Base-by-base conservation (phyloP, 64 coral and sea anemone genomes). In the Actinia tenebrosa region DNA sequence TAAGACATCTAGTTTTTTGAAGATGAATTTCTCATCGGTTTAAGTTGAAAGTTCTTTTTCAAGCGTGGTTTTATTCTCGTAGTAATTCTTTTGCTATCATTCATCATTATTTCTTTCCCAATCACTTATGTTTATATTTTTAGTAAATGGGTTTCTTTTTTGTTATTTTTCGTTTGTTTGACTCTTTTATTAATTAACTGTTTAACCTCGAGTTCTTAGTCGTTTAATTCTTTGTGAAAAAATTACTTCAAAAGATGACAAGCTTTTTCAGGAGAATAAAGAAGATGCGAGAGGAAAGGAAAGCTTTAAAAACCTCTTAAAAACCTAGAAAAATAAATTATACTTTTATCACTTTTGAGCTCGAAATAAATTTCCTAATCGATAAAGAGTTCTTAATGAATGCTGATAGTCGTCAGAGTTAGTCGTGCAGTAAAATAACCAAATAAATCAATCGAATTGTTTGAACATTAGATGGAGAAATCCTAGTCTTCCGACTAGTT, bases 371-470 rank as follows among this genome's bases (percentile, higher is more conserved):
- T 81, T 53, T 20, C 20, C 46, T 50, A 81, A 81, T 81, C 50
- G 79, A 50, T 81, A 81, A 81, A 20, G 79, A 53, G 79, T 53
- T 81, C 45, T 81, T 81, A 50, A 81, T 81, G 79, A 81, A 45
- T 81, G 13, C 50, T 81, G 79, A 81, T 53, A 14, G 69, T 75
- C 10, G 30, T 37, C 30, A 37, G 30, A 37, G 30, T 37, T 37
- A 37, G 30, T 37, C 30, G 30, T 37, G 30, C 30, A 58, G 69
- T 37, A 75, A 42, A 75, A 37, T 53, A 37, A 53, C 79, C 79
- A 81, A 81, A 81, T 81, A 16, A 45, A 47, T 81, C 44, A 81
- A 20, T 53, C 15, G n/a, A 81, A 53, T 53, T 50, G 79, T 81
- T 81, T 14, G 53, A 81, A 81, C 79, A 81, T 50, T n/a, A 45